Evolutionary conservation across 2,888 invertebrate species (phyloP), one percentile per base, ranked within the genome.

Genomic region (Thera obeliscata): DNA sequence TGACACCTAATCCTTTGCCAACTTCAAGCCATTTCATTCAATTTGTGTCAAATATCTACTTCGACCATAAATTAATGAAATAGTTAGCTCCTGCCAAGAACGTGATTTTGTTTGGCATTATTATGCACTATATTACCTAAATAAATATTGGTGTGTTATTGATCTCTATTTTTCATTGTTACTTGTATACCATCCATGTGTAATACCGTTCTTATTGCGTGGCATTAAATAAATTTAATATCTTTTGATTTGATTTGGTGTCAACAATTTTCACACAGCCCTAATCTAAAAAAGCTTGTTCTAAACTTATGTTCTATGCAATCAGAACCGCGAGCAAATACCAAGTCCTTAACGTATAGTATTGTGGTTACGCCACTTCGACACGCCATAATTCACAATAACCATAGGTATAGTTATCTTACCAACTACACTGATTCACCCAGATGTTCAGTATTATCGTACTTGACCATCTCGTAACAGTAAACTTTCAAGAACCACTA

Each of bases 401-500:
- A 12, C 64, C 61, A 35, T 62, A 41, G 38, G 69, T 12, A 12
- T 38, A n/a, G 61, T 61, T 55, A 61, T 65, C 41, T 41, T 56
- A 49, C 58, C 56, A 59, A 62, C 60, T 66, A 63, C 62, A 56
- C 56, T 55, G 60, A 48, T 66, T 62, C 62, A 56, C 65, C 55
- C 60, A 63, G 36, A 61, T 41, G 48, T 46, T 50, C 50, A 48
- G 41, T 48, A 54, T 63, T 59, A 66, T 69, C 56, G 48, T 41
- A 57, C 54, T 60, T 66, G 69, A 66, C 69, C 66, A 66, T 69
- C 69, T 56, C 55, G 50, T 58, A 65, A 63, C 61, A 69, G 69
- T 60, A 66, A 69, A 62, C 66, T 66, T 61, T 48, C 66, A 35
- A 61, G 60, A 63, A 48, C 35, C 52, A 56, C 48, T 50, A 22